Conservation (phyloP, 1,140 invertebrate species). For the Leptinotarsa lineolata region DNA sequence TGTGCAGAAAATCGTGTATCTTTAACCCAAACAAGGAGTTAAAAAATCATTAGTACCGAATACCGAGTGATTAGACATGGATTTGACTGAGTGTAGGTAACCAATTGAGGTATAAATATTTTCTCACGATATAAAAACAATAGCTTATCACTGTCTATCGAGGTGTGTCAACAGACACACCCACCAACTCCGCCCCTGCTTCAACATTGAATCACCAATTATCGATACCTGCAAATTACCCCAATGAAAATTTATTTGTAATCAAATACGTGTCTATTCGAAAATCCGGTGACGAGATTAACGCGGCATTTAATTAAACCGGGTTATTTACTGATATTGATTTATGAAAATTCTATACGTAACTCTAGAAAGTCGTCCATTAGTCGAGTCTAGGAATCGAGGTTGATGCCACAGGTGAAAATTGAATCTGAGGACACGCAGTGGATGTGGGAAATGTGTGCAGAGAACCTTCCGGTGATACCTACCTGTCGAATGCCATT, state of each 20-base stretch:
- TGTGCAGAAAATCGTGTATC: no score
- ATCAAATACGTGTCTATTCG: neutral
- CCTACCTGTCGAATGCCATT: no score
- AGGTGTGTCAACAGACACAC: no score
- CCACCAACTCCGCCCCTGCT: neutral
- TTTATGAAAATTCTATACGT: conserved; percentile 4
- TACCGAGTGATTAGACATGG: no score
- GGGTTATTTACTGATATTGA: neutral
- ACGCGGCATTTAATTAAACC: neutral
- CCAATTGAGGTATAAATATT: no score
- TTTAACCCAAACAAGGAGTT: no score
- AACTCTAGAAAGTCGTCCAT: neutral
- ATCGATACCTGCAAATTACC: neutral
- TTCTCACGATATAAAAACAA: no score
- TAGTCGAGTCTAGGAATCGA: neutral
- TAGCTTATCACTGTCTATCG: no score
- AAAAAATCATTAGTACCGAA: no score
- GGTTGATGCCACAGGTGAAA: conserved; percentile 2
- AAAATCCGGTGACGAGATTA: neutral
- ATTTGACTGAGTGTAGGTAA: no score
- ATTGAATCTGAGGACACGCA: neutral
- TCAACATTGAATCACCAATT: neutral
- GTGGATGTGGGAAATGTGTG: no score
- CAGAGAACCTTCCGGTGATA: no score
- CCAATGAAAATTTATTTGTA: conserved; percentile 1